A percentile compares a stretch with the other conserved stretches of the same genome.
Evolutionary conservation across 2,797 vertebrate species (phyloP).

Genomic region (Masticophis lateralis): DNA sequence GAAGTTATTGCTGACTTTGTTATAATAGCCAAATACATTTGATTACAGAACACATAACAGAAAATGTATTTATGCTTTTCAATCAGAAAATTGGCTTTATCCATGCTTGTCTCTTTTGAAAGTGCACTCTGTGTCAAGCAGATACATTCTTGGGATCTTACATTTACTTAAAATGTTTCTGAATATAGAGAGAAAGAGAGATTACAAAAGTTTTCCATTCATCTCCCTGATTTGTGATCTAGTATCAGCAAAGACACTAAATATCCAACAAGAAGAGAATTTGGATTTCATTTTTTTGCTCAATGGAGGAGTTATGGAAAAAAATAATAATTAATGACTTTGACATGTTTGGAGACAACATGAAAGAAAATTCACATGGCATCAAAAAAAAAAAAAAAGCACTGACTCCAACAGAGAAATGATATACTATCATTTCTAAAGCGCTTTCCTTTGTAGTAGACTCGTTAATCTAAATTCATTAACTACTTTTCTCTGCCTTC

Average conservation of each 20-base stretch:
- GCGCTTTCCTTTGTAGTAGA: too few species aligned
- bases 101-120: background rate
- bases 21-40: background rate
- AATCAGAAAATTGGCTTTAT: background rate
- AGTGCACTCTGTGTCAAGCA: background rate
- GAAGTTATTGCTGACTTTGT: conserved; percentile 7
- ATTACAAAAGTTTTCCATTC: too few species aligned
- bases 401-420: background rate
- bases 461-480: too few species aligned
- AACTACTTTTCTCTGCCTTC: too few species aligned
- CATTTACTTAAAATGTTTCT: background rate
- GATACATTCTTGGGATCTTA: background rate
- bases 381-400: background rate
- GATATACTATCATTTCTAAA: too few species aligned
- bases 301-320: too few species aligned
- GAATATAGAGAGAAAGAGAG: too few species aligned
- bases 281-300: too few species aligned
- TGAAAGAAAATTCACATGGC: background rate
- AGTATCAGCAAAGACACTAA: background rate
- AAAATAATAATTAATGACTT: background rate
- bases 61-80: background rate
- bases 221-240: too few species aligned
- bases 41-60: background rate
- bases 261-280: background rate
- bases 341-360: background rate